Evolutionary conservation across 2,113 vertebrate genomes (phyloP).

Genomic region (Mobula birostris): DNA sequence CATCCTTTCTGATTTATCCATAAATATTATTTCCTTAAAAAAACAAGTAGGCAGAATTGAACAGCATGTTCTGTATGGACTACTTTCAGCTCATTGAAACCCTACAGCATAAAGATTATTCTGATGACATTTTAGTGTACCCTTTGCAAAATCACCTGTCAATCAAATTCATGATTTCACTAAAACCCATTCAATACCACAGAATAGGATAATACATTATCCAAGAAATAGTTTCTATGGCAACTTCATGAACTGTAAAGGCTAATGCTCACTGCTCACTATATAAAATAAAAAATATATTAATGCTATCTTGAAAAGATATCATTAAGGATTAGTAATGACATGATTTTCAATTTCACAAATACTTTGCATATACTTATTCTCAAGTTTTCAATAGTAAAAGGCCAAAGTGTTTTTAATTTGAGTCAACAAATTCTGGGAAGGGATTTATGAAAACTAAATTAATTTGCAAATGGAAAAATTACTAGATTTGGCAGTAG

Average conservation of each 20-base stretch:
- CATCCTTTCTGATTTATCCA: neutral
- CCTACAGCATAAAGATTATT: conserved; percentile 30
- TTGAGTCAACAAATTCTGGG: neutral
- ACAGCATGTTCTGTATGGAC: conserved; percentile 11
- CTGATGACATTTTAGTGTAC: conserved; percentile 34
- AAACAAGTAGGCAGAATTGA: neutral
- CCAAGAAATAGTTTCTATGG: conserved; percentile 28
- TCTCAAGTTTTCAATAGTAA: neutral
- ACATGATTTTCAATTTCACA: conserved; percentile 16
- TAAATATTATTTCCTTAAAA: neutral
- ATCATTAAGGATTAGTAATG: neutral
- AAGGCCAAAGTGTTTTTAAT: neutral
- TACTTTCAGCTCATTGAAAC: conserved; percentile 29
- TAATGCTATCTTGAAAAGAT: neutral
- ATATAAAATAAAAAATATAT: neutral
- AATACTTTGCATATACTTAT: neutral
- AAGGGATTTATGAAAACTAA: neutral
- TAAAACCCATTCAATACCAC: conserved; percentile 31
- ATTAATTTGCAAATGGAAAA: neutral
- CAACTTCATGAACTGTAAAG: conserved; percentile 26
- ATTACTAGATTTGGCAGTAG: neutral
- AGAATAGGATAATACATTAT: conserved; percentile 19
- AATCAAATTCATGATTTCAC: conserved; percentile 1
- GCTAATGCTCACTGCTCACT: neutral
- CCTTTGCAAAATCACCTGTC: conserved; percentile 32